These are phyloP conservation scores for Euwallacea fornicatus DNA, from an alignment of 1,140 invertebrate genomes.

Conservation along the genomic window DNA sequence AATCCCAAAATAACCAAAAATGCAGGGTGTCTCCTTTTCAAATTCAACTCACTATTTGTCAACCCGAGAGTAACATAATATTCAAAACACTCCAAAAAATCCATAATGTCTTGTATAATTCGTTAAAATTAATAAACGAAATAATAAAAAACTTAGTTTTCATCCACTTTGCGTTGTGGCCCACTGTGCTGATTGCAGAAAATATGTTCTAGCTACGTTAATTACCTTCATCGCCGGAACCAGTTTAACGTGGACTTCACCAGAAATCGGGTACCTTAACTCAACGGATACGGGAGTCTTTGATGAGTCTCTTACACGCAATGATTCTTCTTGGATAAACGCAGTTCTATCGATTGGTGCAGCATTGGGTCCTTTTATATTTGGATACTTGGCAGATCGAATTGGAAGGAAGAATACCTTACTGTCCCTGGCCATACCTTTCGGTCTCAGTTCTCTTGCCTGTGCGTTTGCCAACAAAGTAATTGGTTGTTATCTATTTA, in stretches of 20 bases:
- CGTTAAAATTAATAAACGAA: neutral
- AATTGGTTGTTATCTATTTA: neutral
- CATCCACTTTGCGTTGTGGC: neutral
- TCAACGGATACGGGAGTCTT: constrained; percentile 41
- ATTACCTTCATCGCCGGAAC: constrained; percentile 40
- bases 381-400: constrained; percentile 51
- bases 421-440: constrained; percentile 52
- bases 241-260: constrained; percentile 46
- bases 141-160: neutral
- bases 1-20: no score
- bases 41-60: neutral
- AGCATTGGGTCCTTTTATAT: constrained; percentile 53
- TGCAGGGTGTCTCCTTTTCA: no score
- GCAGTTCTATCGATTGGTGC: constrained; percentile 76
- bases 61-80: neutral
- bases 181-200: neutral
- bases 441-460: constrained; percentile 33
- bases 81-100: neutral
- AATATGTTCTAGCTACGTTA: constrained; percentile 36
- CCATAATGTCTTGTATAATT: neutral
- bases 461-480: constrained; percentile 65
- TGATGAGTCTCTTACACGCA: constrained; percentile 39
- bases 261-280: constrained; percentile 41
- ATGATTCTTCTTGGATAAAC: constrained; percentile 43
- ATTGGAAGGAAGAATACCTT: constrained; percentile 56